Evolutionary conservation across 2,888 invertebrate genomes (phyloP).

Genomic region (Mythimna loreyi): DNA sequence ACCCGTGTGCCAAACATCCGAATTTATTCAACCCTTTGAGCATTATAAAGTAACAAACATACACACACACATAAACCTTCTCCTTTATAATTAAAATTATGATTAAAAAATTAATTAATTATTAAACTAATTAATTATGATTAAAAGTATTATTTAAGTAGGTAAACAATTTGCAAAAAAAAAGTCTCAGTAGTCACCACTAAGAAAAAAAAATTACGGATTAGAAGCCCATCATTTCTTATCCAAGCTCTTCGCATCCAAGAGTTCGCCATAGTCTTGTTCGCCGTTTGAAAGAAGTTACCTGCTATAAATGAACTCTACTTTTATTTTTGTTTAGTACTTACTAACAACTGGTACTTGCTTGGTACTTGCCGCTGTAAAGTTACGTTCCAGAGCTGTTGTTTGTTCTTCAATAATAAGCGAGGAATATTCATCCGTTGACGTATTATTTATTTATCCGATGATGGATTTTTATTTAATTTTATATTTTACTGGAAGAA

Average conservation of each 20-base stretch:
- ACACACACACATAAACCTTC: too few species aligned
- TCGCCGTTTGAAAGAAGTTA: slow-evolving; percentile 66
- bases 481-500: too few species aligned
- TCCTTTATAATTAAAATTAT: too few species aligned
- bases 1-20: too few species aligned
- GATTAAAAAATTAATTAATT: too few species aligned
- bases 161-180: too few species aligned
- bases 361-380: slow-evolving; percentile 56
- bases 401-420: slow-evolving; percentile 59
- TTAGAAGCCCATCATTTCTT: slow-evolving; percentile 19
- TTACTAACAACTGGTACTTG: slow-evolving; percentile 64
- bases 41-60: too few species aligned
- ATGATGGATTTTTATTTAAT: slow-evolving; percentile 10
- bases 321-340: slow-evolving; percentile 66
- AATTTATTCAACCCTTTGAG: too few species aligned
- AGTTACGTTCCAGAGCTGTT: slow-evolving; percentile 47
- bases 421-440: slow-evolving; percentile 54
- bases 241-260: slow-evolving; percentile 45
- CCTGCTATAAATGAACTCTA: slow-evolving; percentile 66
- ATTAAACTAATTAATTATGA: too few species aligned
- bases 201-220: neutral
- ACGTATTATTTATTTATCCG: slow-evolving; percentile 38
- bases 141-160: too few species aligned
- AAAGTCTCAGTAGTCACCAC: neutral
- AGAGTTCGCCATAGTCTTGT: slow-evolving; percentile 59